Evolutionary conservation across 1,140 invertebrate species (phyloP), one percentile per base, ranked within the genome.

Genomic region (Nylanderia fulva): DNA sequence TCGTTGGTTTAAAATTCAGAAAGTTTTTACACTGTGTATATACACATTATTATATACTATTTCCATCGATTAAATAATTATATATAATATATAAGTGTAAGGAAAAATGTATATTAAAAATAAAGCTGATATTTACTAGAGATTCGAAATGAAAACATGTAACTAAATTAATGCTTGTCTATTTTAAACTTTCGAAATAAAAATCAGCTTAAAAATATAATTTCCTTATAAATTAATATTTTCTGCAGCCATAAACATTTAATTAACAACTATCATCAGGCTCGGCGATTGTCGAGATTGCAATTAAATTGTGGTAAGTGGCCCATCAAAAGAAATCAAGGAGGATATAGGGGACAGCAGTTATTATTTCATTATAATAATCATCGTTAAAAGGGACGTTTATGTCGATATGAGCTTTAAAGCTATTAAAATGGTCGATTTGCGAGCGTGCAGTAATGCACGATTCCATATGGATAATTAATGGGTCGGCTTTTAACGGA

Each of bases 281-380:
- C 54, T 69, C 52, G 15, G 3, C 18, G 33, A 36, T 1, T 24
- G 33, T 13, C 33, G 33, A 79, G 48, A n/a, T 29, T n/a, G 24
- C 77, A 48, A 71, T 82, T 71, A 18, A 71, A 3, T 48, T 18
- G 52, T 8, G 52, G 24, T 71, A 71, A 71, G 24, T 82, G 36
- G 36, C 21, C 2, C 24, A 71, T 71, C 24, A 52, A 82, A 58
- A 13, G 13, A 27, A 71, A 80, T 56, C 36, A 27, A 71, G 36
- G 18, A 42, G 61, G 8, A 15, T 18, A 36, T 18, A 36, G 9
- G n/a, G 21, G 18, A n/a, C 60, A 64, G 24, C 21, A 18, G 66
- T 33, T 71, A 82, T 82, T 82, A 45, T 82, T 82, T 82, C 66
- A 58, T 82, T 72, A 82, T 72, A 82, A 71, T 82, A 72, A 72